Base-by-base conservation (phyloP, 2,888 invertebrate species). In the Coenonympha glycerion region DNA sequence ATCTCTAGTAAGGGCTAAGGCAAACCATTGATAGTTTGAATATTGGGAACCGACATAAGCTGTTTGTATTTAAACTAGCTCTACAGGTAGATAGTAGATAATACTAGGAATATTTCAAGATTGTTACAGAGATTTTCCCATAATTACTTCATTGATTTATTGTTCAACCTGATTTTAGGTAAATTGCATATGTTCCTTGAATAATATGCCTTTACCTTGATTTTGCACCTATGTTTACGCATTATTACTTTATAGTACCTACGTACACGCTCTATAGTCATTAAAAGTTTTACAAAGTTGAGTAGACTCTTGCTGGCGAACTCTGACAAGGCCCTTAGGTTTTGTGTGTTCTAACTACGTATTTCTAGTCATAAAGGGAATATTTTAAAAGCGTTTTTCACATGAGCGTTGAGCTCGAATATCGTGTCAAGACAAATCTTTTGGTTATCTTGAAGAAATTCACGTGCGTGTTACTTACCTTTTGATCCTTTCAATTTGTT, bases 241-340 rank as follows among this genome's bases (percentile, higher is more conserved):
- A 28, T 28, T 26, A n/a, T n/a, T n/a, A n/a, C n/a, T n/a, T n/a
- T n/a, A n/a, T n/a, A n/a, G n/a, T n/a, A n/a, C n/a, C n/a, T n/a
- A n/a, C n/a, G 15, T 19, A 6, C 18, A 3, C 6, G 11, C 11
- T 5, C 15, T 31, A 8, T 8, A 31, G 11, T 41, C 28, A 19
- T 41, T 41, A 28, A 41, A 41, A 41, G 28, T 41, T 28, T 19
- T 15, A 28, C 41, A 9, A 22, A 22, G 9, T 39, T 39, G 8
- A 11, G 11, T 13, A 11, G 11, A 13, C 30, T 30, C 11, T 28
- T 13, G 6, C 11, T 11, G 21, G 11, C 21, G 11, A 36, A 36
- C 36, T 21, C 37, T 22, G 22, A 21, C 37, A 13, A 37, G 37
- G 8, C 37, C 26, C 28, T 18, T n/a, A n/a, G n/a, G n/a, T n/a